Base-by-base conservation (phyloP, 2,888 invertebrate genomes). In the Linyphia triangularis region DNA sequence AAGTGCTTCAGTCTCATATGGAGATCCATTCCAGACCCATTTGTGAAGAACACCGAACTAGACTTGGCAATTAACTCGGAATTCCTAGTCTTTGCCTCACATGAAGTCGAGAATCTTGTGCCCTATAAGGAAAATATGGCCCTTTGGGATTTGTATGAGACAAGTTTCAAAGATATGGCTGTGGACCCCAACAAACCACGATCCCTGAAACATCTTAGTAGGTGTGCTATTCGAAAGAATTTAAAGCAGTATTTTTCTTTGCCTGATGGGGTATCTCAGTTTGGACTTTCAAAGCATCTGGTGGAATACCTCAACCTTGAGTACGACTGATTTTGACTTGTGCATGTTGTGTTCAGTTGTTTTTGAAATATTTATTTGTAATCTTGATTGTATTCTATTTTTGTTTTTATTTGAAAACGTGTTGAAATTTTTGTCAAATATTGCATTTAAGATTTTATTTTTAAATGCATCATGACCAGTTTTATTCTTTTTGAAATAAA, bases 231-330 rank as follows among this genome's bases (percentile, higher is more conserved):
- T 28, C 40, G 84, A 24, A 57, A 65, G 26, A 37, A 26, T 3
- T 19, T 84, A n/a, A 16, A n/a, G 7, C 37, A 57, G 9, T 30
- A n/a, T 1, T 67, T 57, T 57, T 57, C 24, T 5, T 19, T 84
- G 13, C 84, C 84, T 0, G 16, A 57, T n/a, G 84, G 84, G 28
- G 33, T 84, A 10, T 57, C 16, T 57, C 26, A 75, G 0, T 24
- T 84, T 30, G 30, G 19, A 22, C 40, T 84, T 0, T 65, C 83
- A 10, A 5, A 1, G 7, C 9, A 2, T 6, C 57, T 84, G 0
- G 30, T 75, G 4, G 22, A n/a, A 4, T 84, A 84, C 19, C 24
- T 84, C 1, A 84, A 84, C 37, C 57, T 84, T 0, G 84, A 84
- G 37, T n/a, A 3, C 13, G 75, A 84, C 40, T 84, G 40, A 82